A percentile compares a stretch with the other conserved stretches of the same genome.
phyloP scores from a whole-genome alignment of 2,113 vertebrate genomes.

The Sialia sialis region DNA sequence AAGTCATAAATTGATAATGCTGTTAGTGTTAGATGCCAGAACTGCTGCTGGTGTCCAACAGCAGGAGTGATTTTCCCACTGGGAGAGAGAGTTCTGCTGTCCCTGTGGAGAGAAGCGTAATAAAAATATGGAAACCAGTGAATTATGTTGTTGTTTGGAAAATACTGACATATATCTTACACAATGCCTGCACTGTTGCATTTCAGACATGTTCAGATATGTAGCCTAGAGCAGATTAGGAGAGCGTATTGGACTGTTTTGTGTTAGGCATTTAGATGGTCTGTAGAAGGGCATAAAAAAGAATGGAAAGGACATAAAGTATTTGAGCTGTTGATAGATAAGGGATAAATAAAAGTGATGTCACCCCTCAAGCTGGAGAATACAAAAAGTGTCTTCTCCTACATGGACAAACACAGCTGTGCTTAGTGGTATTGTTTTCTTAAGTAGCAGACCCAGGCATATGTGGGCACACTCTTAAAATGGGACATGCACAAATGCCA shows the following conservation, averaged over 20 bases:
- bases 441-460: not conserved
- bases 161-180: conserved; percentile 23
- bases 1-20: conserved; percentile 55
- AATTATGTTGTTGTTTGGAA: conserved; percentile 44
- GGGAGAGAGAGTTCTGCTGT: conserved; percentile 46
- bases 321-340: not conserved
- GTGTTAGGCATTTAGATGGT: not conserved
- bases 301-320: not conserved
- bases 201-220: not conserved
- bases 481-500: not conserved
- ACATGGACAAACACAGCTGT: not conserved
- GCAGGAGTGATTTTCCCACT: conserved; percentile 44
- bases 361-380: not conserved
- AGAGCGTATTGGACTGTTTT: not conserved
- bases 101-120: conserved; percentile 44
- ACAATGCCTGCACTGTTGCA: not conserved
- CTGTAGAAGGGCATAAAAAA: not conserved
- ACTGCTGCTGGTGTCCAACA: conserved; percentile 20
- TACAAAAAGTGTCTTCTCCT: not conserved
- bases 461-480: not conserved
- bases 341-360: not conserved
- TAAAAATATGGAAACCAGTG: conserved; percentile 29
- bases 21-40: conserved; percentile 47
- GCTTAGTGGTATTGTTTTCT: not conserved
- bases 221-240: not conserved